Percentiles rank a stretch among this genome's conserved stretches.
phyloP scores from a whole-genome alignment of 2,797 vertebrate genomes.

The Sebastes alutus region DNA sequence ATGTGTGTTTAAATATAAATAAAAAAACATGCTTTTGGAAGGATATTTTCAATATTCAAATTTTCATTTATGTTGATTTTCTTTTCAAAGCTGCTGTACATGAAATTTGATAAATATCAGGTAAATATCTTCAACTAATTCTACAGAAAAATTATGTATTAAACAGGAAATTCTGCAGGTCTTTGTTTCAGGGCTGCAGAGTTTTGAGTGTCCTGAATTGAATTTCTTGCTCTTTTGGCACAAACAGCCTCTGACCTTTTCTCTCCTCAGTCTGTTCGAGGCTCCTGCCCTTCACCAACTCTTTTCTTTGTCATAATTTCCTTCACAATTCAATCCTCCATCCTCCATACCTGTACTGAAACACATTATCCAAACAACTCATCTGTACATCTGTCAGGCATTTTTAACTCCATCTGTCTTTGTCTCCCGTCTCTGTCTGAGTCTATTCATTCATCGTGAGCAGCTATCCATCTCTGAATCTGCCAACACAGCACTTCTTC shows the following conservation, averaged over 20 bases:
- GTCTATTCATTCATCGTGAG: constrained; percentile 19
- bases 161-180: not conserved
- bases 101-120: not conserved
- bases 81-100: not conserved
- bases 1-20: too few species aligned
- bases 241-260: constrained; percentile 25
- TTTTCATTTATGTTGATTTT: not conserved
- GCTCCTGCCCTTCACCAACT: constrained; percentile 3
- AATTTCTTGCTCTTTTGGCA: not conserved
- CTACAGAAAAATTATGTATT: not conserved
- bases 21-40: too few species aligned
- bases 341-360: not conserved
- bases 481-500: constrained; percentile 16
- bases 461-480: constrained; percentile 15
- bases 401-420: not conserved
- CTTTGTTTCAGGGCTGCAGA: not conserved
- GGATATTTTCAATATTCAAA: not conserved
- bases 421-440: not conserved
- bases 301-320: constrained; percentile 9
- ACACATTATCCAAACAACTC: not conserved
- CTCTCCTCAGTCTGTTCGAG: not conserved
- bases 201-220: not conserved
- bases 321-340: not conserved
- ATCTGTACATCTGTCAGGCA: constrained; percentile 1
- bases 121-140: not conserved